phyloP scores from a whole-genome alignment of 2,888 invertebrate species.

The Ormyrus labotus region DNA sequence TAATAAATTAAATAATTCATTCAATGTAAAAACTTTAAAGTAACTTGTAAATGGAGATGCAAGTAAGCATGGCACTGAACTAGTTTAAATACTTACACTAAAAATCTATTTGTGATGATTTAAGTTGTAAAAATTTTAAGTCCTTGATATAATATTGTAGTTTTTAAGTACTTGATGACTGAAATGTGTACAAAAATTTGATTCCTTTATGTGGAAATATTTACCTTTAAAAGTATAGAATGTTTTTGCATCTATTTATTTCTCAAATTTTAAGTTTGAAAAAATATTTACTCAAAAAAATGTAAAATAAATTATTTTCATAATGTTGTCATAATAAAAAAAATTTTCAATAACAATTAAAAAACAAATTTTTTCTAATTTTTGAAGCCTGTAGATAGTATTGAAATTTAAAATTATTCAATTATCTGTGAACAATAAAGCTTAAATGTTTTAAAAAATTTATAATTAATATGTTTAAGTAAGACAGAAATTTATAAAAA shows the following conservation, averaged over 20 bases:
- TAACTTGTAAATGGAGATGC: neutral
- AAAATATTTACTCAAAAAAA: neutral
- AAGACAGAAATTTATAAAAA: no score
- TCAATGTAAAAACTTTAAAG: constrained; percentile 5
- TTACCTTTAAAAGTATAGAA: no score
- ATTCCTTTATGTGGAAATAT: neutral
- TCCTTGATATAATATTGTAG: constrained; percentile 1
- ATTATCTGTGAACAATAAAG: no score
- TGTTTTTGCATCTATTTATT: neutral
- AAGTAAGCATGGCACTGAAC: neutral
- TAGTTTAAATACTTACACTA: neutral
- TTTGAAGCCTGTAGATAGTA: no score
- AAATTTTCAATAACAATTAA: neutral
- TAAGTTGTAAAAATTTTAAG: neutral
- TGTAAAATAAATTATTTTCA: neutral
- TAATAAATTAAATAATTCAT: constrained; percentile 1
- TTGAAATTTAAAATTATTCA: no score
- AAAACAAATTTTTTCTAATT: no score
- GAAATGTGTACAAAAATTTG: constrained; percentile 3
- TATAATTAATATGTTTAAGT: no score
- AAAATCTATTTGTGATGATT: neutral
- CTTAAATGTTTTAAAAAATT: no score
- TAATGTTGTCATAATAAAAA: neutral
- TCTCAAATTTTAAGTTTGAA: neutral
- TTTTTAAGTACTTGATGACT: constrained; percentile 20